Conservation (phyloP, 2,797 vertebrate species). For the Propithecus deckenii region DNA sequence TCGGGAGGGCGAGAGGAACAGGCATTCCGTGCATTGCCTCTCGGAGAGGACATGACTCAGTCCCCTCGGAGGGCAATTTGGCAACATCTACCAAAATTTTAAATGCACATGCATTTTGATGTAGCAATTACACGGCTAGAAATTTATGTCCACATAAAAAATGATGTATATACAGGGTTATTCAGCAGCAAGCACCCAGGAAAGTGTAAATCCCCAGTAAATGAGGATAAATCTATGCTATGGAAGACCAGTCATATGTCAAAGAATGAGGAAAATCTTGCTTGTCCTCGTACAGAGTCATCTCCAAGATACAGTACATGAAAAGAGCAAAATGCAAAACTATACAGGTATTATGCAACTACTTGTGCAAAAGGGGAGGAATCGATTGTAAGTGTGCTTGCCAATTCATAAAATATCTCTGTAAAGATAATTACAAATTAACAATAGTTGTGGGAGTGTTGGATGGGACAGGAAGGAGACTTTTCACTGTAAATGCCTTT, state of each 20-base stretch:
- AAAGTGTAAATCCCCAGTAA: neutral
- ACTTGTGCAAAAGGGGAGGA: neutral
- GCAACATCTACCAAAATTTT: neutral
- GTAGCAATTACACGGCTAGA: neutral
- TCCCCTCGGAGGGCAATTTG: neutral
- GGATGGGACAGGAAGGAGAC: neutral
- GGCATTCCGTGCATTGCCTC: neutral
- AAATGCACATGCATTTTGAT: neutral
- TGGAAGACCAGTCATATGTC: accelerated
- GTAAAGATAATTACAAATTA: neutral
- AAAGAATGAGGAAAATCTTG: too few relatives aligned
- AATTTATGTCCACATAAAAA: neutral
- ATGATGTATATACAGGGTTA: neutral
- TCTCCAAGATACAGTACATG: accelerated
- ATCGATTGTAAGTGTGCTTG: too few relatives aligned
- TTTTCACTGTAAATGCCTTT: neutral
- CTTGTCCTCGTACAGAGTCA: accelerated
- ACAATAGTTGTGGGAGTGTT: too few relatives aligned
- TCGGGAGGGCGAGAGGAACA: accelerated
- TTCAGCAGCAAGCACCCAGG: neutral
- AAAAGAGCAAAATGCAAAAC: neutral
- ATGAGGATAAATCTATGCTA: neutral
- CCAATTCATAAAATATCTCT: neutral
- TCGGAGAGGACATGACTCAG: neutral
- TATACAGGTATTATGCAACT: accelerated